Base-by-base conservation (phyloP, 1,140 invertebrate genomes). In the Bombus balteatus region DNA sequence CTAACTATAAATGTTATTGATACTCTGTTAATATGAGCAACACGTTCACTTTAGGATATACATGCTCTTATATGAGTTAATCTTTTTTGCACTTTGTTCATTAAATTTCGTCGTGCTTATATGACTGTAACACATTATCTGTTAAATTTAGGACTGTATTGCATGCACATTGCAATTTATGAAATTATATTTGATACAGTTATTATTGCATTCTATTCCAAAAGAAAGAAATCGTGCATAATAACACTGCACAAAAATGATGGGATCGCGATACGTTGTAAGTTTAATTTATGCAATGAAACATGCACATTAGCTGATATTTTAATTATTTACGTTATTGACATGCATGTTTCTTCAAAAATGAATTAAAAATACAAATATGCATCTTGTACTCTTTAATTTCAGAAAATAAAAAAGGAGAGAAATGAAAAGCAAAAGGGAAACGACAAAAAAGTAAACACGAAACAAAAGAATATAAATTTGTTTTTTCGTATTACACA, bases 21-120 rank as follows among this genome's bases (percentile, higher is more conserved):
- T 70, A 39, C 39, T 37, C 8, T 71, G 34, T 3, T 68, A 4
- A 37, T 37, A 32, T 34, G 15, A 39, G 25, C 39, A 43, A n/a
- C 10, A 5, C 12, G 68, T 4, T 70, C 37, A 68, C 32, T 9
- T 68, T 70, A 28, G 9, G 18, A 25, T 70, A 59, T 32, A 53
- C 18, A 66, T 10, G n/a, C n/a, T 5, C 62, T 32, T 18, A 18
- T 32, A 28, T 28, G 32, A 39, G 68, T 2, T 5, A 28, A 59
- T 81, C 53, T 57, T 59, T 86, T 15, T 25, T 39, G 12, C 39
- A 72, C 43, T 34, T 72, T 15, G 73, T 79, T 39, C 59, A 9
- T 28, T 59, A 34, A 37, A 74, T 41, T 66, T 65, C 15, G 71
- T 53, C 66, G 70, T 34, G 37, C 53, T 82, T 47, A 8, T 41